phyloP scores from a whole-genome alignment of 2,113 vertebrate species.

The Tachycineta bicolor region DNA sequence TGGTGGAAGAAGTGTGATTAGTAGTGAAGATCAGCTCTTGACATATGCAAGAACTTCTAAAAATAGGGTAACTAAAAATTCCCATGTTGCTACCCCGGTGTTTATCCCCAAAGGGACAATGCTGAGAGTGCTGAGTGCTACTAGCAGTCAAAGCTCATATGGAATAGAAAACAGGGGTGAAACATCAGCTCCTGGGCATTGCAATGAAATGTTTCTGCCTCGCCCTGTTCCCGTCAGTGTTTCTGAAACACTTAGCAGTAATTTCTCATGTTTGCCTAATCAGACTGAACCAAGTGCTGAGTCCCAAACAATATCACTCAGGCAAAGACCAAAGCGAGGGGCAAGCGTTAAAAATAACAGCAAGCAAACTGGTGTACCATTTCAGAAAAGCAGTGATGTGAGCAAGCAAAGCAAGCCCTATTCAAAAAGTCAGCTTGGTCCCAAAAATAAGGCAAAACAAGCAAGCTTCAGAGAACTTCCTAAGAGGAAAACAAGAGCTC shows the following conservation, averaged over 20 bases:
- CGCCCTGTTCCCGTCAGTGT: slow-evolving; percentile 47
- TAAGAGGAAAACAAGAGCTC: slow-evolving; percentile 65
- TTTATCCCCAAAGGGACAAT: slow-evolving; percentile 80
- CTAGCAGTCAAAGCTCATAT: background rate
- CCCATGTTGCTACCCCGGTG: slow-evolving; percentile 63
- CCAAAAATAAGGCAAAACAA: slow-evolving; percentile 64
- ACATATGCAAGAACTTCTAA: slow-evolving; percentile 13
- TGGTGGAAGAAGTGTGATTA: background rate
- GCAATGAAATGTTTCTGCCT: slow-evolving; percentile 55
- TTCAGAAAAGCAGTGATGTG: slow-evolving; percentile 5
- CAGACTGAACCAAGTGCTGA: background rate
- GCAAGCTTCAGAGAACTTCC: slow-evolving; percentile 61
- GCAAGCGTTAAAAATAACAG: background rate
- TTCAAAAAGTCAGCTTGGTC: slow-evolving; percentile 2
- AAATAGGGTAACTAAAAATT: slow-evolving; percentile 46
- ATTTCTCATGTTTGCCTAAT: background rate
- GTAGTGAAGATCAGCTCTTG: background rate
- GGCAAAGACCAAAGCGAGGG: slow-evolving; percentile 63
- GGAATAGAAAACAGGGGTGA: background rate
- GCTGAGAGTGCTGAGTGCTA: slow-evolving; percentile 72
- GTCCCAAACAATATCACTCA: background rate
- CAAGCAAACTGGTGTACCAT: background rate
- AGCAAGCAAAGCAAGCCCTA: slow-evolving; percentile 36
- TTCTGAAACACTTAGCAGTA: background rate
- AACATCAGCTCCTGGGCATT: background rate